Evolutionary conservation across 2,888 invertebrate species (phyloP).

Genomic region (Drosophila neonasuta): DNA sequence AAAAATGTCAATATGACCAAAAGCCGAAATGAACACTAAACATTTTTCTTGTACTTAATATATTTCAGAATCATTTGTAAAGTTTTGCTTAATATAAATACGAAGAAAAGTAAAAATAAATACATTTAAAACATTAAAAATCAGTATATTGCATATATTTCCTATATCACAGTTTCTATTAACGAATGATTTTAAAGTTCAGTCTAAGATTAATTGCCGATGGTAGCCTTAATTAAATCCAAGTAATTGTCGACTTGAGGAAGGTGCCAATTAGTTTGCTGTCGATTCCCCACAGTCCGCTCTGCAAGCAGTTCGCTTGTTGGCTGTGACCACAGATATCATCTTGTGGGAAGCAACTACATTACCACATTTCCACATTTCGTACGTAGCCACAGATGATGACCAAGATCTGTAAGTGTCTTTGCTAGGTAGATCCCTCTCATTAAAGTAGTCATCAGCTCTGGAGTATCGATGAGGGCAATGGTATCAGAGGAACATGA

Average conservation of each 20-base stretch:
- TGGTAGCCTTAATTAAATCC: slow-evolving; percentile 38
- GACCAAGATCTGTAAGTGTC: slow-evolving; percentile 34
- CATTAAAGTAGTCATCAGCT: slow-evolving; percentile 28
- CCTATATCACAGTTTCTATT: background rate
- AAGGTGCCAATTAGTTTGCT: no score
- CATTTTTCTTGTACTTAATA: no score
- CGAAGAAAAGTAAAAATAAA: no score
- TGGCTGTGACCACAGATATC: slow-evolving; percentile 55
- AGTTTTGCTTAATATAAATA: no score
- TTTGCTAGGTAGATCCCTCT: slow-evolving; percentile 47
- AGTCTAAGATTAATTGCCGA: slow-evolving; percentile 38
- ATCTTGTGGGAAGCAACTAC: slow-evolving; percentile 26
- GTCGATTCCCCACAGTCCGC: slow-evolving; percentile 68
- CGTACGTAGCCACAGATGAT: slow-evolving; percentile 77
- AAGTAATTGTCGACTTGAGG: slow-evolving; percentile 33
- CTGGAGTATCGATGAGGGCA: slow-evolving; percentile 56
- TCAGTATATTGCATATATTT: no score
- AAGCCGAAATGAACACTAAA: no score
- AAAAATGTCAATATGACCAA: no score
- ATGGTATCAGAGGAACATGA: slow-evolving; percentile 51
- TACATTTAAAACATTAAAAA: no score
- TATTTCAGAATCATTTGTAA: no score
- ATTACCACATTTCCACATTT: slow-evolving; percentile 30
- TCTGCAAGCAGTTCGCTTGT: slow-evolving; percentile 51
- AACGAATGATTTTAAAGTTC: background rate